Evolutionary conservation across 1,140 invertebrate species (phyloP).

Genomic region (Tetraneura akinire): DNA sequence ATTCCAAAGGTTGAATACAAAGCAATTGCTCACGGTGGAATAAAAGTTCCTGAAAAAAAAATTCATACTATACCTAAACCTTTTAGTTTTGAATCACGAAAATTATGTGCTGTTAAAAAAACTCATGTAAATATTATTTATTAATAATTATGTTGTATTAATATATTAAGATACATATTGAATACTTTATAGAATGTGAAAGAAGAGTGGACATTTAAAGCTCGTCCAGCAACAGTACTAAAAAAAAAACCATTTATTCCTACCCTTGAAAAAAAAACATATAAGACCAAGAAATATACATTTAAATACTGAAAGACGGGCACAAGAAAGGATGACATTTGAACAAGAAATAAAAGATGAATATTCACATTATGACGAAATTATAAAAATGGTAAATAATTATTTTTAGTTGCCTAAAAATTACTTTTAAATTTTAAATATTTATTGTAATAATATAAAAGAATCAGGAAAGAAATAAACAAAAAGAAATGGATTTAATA

Average conservation of each 20-base stretch:
- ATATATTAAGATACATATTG: background rate
- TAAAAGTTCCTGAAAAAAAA: slow-evolving; percentile 33
- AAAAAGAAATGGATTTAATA: slow-evolving; percentile 12
- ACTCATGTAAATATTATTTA: slow-evolving; percentile 1
- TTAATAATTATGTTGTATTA: too few species aligned
- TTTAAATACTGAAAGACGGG: slow-evolving; percentile 39
- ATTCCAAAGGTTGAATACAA: slow-evolving; percentile 37
- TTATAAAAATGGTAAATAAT: background rate
- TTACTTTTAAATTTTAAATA: background rate
- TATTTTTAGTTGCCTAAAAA: background rate
- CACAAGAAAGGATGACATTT: slow-evolving; percentile 47
- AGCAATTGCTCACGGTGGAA: slow-evolving; percentile 37
- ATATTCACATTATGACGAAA: slow-evolving; percentile 36
- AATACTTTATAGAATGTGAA: background rate
- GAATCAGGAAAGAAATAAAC: slow-evolving; percentile 33
- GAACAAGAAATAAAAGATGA: slow-evolving; percentile 47
- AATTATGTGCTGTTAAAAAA: slow-evolving; percentile 8
- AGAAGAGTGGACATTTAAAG: slow-evolving; percentile 26
- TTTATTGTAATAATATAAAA: slow-evolving; percentile 13
- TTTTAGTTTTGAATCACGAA: slow-evolving; percentile 39
- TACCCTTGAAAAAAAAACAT: slow-evolving; percentile 26
- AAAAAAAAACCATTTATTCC: slow-evolving; percentile 47
- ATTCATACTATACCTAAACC: slow-evolving; percentile 35
- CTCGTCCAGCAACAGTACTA: slow-evolving; percentile 18
- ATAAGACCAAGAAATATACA: slow-evolving; percentile 28